Conservation (phyloP, 2,888 invertebrate species). For the Hirtodrosophila cameraria region DNA sequence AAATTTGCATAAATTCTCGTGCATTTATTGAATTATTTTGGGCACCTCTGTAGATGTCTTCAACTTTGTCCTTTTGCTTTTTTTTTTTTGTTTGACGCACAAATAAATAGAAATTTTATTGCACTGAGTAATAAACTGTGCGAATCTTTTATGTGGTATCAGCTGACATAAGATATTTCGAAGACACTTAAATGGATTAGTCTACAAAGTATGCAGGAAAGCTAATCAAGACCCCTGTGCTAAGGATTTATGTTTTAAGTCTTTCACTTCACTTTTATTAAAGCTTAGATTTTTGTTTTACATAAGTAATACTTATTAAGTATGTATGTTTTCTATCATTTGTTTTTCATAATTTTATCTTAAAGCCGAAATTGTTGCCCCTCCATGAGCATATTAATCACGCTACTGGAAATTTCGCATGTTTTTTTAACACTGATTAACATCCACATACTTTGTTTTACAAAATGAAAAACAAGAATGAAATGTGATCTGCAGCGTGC, state of each 20-base stretch:
- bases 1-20: conserved; percentile 14
- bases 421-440: no score
- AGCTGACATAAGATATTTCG: conserved; percentile 5
- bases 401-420: no score
- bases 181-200: background rate
- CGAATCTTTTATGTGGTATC: background rate
- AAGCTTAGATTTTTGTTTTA: no score
- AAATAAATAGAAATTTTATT: conserved; percentile 18
- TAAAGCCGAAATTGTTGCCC: no score
- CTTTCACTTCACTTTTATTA: no score
- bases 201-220: background rate
- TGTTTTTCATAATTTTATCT: no score
- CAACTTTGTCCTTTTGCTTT: conserved; percentile 1
- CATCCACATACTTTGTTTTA: no score
- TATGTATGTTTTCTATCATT: no score
- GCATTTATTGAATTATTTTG: conserved; percentile 20
- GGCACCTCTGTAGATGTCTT: background rate
- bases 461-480: no score
- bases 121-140: conserved; percentile 8
- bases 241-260: background rate
- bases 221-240: background rate
- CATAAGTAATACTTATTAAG: no score
- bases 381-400: no score
- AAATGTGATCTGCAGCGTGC: no score
- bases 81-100: background rate